Conservation (phyloP, 2,888 invertebrate species). For the Andrena bicolor region DNA sequence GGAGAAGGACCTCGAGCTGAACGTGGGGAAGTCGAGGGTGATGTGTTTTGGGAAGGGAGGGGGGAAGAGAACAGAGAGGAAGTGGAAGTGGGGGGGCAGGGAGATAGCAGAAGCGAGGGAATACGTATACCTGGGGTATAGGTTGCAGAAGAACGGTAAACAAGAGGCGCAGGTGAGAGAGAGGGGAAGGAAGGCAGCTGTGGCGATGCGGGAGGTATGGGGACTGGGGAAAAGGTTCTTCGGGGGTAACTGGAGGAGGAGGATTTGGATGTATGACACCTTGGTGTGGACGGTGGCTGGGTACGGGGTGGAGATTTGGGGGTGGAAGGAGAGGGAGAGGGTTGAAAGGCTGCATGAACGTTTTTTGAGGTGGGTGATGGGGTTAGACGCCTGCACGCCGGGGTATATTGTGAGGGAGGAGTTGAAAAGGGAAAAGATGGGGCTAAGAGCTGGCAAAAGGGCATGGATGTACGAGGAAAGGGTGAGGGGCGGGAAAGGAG, state of each 20-base stretch:
- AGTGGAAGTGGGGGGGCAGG: not conserved
- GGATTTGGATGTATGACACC: no score
- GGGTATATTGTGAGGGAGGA: not conserved
- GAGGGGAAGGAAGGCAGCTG: no score
- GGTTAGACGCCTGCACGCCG: not conserved
- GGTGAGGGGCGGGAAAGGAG: not conserved
- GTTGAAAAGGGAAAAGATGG: no score
- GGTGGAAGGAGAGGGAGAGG: not conserved
- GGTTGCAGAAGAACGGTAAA: not conserved
- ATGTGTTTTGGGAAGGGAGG: not conserved
- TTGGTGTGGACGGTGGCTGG: no score
- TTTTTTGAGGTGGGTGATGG: not conserved
- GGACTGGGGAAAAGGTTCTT: no score
- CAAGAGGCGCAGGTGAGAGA: not conserved
- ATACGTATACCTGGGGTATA: not conserved
- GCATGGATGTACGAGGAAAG: not conserved
- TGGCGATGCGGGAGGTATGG: no score
- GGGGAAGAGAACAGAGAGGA: not conserved
- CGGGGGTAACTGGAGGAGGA: no score
- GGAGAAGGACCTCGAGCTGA: not conserved
- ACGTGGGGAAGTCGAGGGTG: not conserved
- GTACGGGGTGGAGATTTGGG: no score
- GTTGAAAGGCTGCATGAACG: not conserved
- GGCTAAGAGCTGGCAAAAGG: no score
- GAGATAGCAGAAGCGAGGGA: not conserved